Base-by-base conservation (phyloP, 2,888 invertebrate genomes). In the Drosophila picticornis region DNA sequence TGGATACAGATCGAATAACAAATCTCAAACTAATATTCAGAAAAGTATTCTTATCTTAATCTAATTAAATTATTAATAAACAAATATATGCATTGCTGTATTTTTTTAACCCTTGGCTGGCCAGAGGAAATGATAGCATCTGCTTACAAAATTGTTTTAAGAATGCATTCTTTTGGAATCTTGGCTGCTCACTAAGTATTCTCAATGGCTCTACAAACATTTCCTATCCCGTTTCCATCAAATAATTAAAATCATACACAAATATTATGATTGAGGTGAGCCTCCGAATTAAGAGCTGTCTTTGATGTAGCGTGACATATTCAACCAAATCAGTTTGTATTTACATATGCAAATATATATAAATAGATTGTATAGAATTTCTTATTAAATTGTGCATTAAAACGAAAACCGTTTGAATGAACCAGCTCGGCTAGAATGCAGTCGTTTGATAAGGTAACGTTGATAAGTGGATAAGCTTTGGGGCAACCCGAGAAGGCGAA, bases 401-500 rank as follows among this genome's bases (percentile, higher is more conserved):
- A 40, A 22, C 19, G 27, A 51, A 31, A 40, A 38, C 19, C n/a
- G 25, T 51, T 29, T 68, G 32, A 68, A 40, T 34, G 55, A 51
- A 32, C n/a, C 10, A n/a, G 9, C 22, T 31, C 27, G 55, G 27
- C 16, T 2, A 53, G 55, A 25, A 6, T 19, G 38, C 16, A 27
- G 6, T 25, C 32, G 50, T n/a, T 19, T 58, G 76, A 79, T 77
- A 79, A 79, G 80, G n/a, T 31, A 52, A 43, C 61, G n/a, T 29
- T 62, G 79, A 77, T 77, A 77, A 78, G 36, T 62, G 46, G 53
- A 66, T 70, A 70, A 74, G 55, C 61, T 61, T 25, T 34, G 27
- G 25, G 38, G 38, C 46, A 53, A 32, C 27, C 34, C 25, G 19
- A 46, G 13, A 32, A 56, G 19, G 43, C 69, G 55, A 48, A 31